These are phyloP conservation scores for Sarotherodon lohbergeri DNA, from an alignment of 2,113 vertebrate species.

Conservation along the genomic window DNA sequence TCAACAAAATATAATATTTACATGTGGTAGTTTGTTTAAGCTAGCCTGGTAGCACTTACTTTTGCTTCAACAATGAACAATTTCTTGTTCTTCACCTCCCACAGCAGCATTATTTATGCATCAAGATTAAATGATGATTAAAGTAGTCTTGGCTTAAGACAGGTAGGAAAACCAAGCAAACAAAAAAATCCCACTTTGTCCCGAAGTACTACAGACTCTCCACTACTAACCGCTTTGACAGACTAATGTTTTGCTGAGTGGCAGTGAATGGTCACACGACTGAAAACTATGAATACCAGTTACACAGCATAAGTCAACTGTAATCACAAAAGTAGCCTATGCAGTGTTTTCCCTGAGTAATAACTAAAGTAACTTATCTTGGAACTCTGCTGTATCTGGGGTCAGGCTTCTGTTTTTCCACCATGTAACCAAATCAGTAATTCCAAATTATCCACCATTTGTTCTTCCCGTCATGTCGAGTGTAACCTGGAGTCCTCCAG, in stretches of 20 bases:
- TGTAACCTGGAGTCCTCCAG: neutral
- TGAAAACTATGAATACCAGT: neutral
- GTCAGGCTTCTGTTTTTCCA: neutral
- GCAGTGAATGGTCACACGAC: accelerated
- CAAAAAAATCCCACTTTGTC: neutral
- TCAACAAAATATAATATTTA: neutral
- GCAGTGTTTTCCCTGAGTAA: neutral
- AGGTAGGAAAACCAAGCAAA: neutral
- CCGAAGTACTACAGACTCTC: neutral
- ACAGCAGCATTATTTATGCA: neutral
- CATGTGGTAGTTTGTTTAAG: neutral
- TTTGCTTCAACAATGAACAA: neutral
- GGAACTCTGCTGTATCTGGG: neutral
- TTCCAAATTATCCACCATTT: neutral
- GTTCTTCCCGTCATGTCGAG: neutral
- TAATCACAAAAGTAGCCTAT: neutral
- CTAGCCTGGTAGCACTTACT: neutral
- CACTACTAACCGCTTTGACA: neutral
- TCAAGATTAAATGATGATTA: neutral
- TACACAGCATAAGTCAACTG: neutral
- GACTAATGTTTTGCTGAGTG: neutral
- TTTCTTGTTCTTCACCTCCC: accelerated
- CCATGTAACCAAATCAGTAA: neutral
- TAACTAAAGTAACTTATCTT: neutral
- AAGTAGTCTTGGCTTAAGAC: neutral